phyloP scores from a whole-genome alignment of 1,140 invertebrate species.

The roundworm (Caenorhabditis elegans) region WBcel235 BX284606.5:7090501-7091000 shows the following conservation, averaged over 20 bases:
- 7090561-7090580: neutral
- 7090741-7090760: neutral
- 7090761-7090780: neutral
- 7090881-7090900: neutral
- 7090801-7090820: slow-evolving; percentile 4
- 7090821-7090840: slow-evolving; percentile 35
- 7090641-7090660: too few species aligned
- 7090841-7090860: neutral
- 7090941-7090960: too few species aligned
- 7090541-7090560: neutral
- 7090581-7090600: neutral
- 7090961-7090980: too few species aligned
- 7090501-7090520: too few species aligned
- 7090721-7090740: neutral
- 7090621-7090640: neutral
- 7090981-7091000: too few species aligned
- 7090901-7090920: neutral
- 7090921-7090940: too few species aligned
- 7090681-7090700: slow-evolving; percentile 27
- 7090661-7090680: neutral
- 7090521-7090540: too few species aligned
- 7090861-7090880: neutral
- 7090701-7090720: slow-evolving; percentile 24
- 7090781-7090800: neutral
- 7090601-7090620: neutral